A percentile compares a stretch with the other conserved stretches of the same genome.
phyloP scores from a whole-genome alignment of 2,888 invertebrate species.

The Leistus spinibarbis region DNA sequence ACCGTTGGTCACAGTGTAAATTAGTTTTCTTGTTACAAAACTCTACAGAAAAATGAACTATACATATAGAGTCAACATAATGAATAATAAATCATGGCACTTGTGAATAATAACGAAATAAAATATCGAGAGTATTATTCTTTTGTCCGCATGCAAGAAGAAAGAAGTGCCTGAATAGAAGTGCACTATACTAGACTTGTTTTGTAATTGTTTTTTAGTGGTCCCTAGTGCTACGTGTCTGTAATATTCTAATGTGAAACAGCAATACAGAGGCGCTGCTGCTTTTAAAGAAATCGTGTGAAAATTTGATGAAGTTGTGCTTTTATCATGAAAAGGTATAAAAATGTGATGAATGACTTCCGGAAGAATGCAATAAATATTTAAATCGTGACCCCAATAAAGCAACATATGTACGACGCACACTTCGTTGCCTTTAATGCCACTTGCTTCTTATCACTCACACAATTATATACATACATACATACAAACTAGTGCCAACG shows the following conservation, averaged over 20 bases:
- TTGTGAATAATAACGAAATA: neutral
- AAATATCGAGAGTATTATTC: too few relatives aligned
- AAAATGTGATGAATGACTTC: neutral
- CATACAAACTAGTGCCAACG: too few relatives aligned
- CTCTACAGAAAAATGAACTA: neutral
- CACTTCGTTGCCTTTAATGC: neutral
- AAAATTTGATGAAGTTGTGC: neutral
- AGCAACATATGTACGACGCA: neutral
- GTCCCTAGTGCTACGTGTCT: neutral
- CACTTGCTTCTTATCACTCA: neutral
- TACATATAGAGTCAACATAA: too few relatives aligned
- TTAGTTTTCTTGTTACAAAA: too few relatives aligned
- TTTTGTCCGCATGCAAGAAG: neutral
- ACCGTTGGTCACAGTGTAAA: too few relatives aligned
- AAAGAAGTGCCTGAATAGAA: neutral
- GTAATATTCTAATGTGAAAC: neutral
- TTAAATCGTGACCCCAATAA: neutral
- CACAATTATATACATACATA: neutral
- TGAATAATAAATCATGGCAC: neutral
- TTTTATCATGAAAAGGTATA: neutral
- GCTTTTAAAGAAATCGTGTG: neutral
- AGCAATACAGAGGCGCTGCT: too few relatives aligned
- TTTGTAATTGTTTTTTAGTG: neutral
- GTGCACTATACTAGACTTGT: neutral
- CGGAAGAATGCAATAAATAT: neutral